phyloP scores from a whole-genome alignment of 1,140 invertebrate species.

The Heliconius hermathena region DNA sequence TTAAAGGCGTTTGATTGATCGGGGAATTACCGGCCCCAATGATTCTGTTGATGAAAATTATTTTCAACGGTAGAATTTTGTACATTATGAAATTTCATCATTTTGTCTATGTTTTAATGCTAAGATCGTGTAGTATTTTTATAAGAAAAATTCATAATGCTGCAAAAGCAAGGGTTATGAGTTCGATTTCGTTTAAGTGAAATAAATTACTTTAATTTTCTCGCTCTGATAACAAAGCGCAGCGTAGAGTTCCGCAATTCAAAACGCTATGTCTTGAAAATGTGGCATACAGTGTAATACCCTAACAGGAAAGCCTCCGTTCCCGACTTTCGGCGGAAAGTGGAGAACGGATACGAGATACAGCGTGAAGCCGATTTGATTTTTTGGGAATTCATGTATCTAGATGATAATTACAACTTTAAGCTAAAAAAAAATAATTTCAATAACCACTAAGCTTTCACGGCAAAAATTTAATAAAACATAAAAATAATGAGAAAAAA shows the following conservation, averaged over 20 bases:
- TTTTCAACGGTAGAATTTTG: background rate
- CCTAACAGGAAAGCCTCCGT: too few species aligned
- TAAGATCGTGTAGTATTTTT: background rate
- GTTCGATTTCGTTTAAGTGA: too few species aligned
- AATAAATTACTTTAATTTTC: too few species aligned
- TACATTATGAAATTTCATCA: background rate
- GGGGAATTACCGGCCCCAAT: conserved; percentile 8
- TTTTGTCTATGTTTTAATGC: background rate
- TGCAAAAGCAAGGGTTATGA: too few species aligned
- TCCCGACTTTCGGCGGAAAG: too few species aligned
- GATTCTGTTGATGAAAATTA: background rate
- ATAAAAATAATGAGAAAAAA: conserved; percentile 7
- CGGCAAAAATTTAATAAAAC: background rate
- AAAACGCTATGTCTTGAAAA: background rate
- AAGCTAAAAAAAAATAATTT: background rate
- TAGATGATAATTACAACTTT: too few species aligned
- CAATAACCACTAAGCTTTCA: background rate
- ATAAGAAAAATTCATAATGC: background rate
- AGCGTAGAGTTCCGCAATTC: background rate
- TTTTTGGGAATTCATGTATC: too few species aligned
- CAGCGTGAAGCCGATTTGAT: too few species aligned
- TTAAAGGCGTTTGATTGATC: conserved; percentile 29
- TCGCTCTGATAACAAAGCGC: background rate
- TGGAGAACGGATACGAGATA: too few species aligned
- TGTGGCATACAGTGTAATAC: too few species aligned